Evolutionary conservation across 2,888 invertebrate genomes (phyloP), one percentile per base, ranked within the genome.

Genomic region (Pinctada fucata): DNA sequence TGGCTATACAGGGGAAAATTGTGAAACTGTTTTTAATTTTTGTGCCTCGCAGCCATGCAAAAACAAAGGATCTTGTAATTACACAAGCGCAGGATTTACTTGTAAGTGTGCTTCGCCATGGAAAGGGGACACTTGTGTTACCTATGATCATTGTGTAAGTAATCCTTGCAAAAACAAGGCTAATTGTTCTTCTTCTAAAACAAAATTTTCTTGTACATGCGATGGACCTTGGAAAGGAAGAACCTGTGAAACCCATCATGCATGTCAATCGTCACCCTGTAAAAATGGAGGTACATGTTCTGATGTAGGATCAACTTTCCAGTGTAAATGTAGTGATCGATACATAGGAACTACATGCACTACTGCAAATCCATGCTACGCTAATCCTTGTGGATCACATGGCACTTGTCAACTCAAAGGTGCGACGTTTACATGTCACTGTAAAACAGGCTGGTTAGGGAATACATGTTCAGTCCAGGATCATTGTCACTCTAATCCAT

Each of bases 211-310:
- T 31, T 31, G 31, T 31, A 31, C 31, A 31, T 31, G 31, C 31
- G 1, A 31, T 31, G 31, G 31, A 31, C 31, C 31, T 31, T 31
- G 31, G 31, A 31, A 31, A 31, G 31, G 31, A 31, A 31, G 31
- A 31, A 31, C 31, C 0, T 31, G 31, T 31, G 31, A 31, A 31
- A 31, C 1, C 31, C 31, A 31, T 5, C 75, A 82, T 58, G 84
- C 74, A 51, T 78, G 78, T 78, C 48, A 13, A 31, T 48, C 45
- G 6, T 47, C 48, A 8, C 78, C 78, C 3, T 78, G 78, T 31
- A n/a, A 52, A 67, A 75, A 75, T 51, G 68, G 68, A 13, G 75
- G 52, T 3, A 75, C 75, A 1, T 75, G 75, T 52, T 68, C 45
- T 16, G 68, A 75, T 10, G 13, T 1, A 31, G 31, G 31, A 31